phyloP scores from a whole-genome alignment of 1,140 invertebrate genomes.

The Hylaeus anthracinus region DNA sequence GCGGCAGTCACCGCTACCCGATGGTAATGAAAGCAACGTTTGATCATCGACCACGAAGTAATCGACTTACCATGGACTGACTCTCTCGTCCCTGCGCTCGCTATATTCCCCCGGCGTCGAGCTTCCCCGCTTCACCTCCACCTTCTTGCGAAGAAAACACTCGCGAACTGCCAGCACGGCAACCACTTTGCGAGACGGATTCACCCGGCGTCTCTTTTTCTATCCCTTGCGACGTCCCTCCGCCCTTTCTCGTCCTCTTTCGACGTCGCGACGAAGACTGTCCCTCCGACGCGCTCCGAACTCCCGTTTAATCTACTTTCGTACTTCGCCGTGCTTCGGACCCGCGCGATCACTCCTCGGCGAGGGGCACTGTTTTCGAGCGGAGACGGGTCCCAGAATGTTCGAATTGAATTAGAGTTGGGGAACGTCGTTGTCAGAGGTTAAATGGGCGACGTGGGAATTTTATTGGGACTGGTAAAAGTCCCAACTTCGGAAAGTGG shows the following conservation, averaged over 20 bases:
- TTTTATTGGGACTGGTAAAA: too few species aligned
- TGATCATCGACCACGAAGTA: conserved; percentile 66
- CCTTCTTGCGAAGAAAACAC: conserved; percentile 22
- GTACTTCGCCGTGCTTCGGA: too few species aligned
- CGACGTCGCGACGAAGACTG: too few species aligned
- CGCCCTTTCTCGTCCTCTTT: neutral
- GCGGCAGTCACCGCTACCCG: conserved; percentile 35
- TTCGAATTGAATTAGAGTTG: too few species aligned
- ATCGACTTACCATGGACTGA: conserved; percentile 64
- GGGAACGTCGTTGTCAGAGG: too few species aligned
- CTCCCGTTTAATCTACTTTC: neutral
- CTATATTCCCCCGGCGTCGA: neutral
- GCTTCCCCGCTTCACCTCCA: neutral
- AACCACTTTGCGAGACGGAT: conserved; percentile 7
- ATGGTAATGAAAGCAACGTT: conserved; percentile 62
- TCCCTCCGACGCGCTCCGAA: too few species aligned
- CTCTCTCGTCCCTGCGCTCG: neutral
- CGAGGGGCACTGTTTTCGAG: too few species aligned
- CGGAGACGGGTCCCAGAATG: too few species aligned
- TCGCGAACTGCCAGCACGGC: conserved; percentile 27
- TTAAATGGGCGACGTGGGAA: too few species aligned
- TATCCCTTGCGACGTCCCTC: neutral
- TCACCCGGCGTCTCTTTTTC: neutral
- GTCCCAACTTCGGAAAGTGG: too few species aligned
- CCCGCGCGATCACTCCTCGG: too few species aligned